Evolutionary conservation across 2,797 vertebrate genomes (phyloP).

Genomic region (Chiroxiphia lanceolata): DNA sequence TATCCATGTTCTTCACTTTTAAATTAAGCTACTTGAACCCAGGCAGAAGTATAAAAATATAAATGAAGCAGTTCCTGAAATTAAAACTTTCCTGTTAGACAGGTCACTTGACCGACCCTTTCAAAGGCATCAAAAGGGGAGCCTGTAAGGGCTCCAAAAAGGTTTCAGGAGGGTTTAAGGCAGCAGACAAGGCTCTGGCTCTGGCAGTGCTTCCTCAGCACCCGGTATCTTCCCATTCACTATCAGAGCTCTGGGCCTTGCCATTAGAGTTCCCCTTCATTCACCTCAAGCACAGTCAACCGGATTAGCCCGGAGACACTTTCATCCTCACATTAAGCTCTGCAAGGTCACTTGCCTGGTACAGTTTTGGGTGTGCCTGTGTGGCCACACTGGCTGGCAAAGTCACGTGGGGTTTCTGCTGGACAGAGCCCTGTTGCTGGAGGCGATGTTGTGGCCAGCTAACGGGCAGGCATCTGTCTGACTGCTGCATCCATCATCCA

Average conservation of each 20-base stretch:
- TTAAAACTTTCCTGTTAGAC: not conserved
- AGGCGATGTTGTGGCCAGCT: fast-evolving
- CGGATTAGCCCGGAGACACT: not conserved
- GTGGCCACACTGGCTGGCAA: not conserved
- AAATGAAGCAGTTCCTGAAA: not conserved
- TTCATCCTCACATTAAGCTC: not conserved
- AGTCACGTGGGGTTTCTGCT: not conserved
- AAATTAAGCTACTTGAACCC: not conserved
- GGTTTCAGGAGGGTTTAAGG: not conserved
- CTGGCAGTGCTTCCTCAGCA: not conserved
- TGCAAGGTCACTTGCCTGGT: not conserved
- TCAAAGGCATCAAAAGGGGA: not conserved
- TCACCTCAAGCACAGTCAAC: not conserved
- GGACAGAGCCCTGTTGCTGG: not conserved
- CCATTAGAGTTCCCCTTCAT: not conserved
- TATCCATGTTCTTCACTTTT: not conserved
- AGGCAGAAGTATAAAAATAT: not conserved
- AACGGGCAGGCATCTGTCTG: not conserved
- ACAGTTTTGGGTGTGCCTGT: not conserved
- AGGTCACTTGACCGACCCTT: not conserved
- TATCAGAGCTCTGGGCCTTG: not conserved
- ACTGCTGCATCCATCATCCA: not conserved
- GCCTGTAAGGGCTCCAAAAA: not conserved
- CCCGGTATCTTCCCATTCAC: not conserved
- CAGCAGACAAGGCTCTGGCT: not conserved